Evolutionary conservation across 2,888 invertebrate species (phyloP).

Genomic region (Xylocampa areola): DNA sequence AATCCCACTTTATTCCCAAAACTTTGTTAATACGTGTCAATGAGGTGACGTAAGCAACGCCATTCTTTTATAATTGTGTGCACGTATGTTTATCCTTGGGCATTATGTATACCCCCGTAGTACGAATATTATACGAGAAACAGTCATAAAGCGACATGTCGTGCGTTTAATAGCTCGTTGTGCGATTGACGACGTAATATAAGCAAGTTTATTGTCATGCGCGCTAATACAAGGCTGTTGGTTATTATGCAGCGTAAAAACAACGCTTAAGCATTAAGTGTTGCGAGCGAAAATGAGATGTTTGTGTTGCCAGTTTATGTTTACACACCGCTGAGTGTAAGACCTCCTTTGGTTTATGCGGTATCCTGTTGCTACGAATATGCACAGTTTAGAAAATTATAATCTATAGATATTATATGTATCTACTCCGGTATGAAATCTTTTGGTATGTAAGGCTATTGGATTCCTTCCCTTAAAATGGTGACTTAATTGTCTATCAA

Average conservation of each 20-base stretch:
- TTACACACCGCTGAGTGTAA: conserved; percentile 3
- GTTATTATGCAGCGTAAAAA: conserved; percentile 46
- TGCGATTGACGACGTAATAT: conserved; percentile 41
- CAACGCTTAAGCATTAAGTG: conserved; percentile 37
- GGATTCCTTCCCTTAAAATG: too few species aligned
- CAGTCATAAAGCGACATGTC: conserved; percentile 57
- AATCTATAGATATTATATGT: too few species aligned
- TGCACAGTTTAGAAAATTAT: background rate
- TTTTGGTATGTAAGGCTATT: too few species aligned
- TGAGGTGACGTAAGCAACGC: conserved; percentile 22
- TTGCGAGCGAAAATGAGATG: conserved; percentile 28
- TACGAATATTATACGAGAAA: conserved; percentile 38
- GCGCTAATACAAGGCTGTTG: conserved; percentile 47
- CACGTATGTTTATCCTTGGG: conserved; percentile 22
- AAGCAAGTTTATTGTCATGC: conserved; percentile 44
- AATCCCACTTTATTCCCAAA: conserved; percentile 19
- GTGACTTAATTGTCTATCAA: too few species aligned
- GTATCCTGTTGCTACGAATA: background rate
- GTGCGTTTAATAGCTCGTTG: conserved; percentile 56
- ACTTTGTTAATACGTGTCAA: conserved; percentile 29
- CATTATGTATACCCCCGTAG: conserved; percentile 18
- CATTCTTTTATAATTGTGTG: conserved; percentile 35
- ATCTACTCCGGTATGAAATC: too few species aligned
- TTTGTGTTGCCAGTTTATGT: conserved; percentile 17
- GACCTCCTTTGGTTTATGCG: conserved; percentile 21